Conservation (phyloP, 2,797 vertebrate genomes). For the Lutjanus campechanus region DNA sequence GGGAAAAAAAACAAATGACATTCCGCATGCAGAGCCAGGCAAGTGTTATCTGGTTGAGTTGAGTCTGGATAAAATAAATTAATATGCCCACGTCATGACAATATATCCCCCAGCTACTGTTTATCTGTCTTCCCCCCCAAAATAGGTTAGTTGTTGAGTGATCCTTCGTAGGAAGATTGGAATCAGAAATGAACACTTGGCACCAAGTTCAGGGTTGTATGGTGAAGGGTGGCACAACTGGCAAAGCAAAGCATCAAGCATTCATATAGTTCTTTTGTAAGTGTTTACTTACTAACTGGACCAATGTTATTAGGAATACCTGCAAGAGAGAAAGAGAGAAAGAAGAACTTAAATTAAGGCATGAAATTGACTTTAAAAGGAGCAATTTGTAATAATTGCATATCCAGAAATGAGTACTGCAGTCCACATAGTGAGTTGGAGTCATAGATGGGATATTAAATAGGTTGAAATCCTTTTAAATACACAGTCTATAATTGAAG, state of each 20-base stretch:
- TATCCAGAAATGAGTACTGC: too few species aligned
- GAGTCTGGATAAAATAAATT: constrained; percentile 71
- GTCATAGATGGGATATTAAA: too few species aligned
- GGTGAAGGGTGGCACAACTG: constrained; percentile 56
- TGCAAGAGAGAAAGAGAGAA: constrained; percentile 82
- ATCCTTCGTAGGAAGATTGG: constrained; percentile 33
- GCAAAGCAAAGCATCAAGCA: constrained; percentile 88
- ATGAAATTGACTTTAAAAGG: neutral
- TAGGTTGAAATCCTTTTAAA: too few species aligned
- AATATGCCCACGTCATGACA: constrained; percentile 64
- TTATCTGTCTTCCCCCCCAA: constrained; percentile 20
- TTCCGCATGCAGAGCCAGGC: constrained; percentile 69
- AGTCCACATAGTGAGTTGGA: too few species aligned
- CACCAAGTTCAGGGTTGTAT: constrained; percentile 76
- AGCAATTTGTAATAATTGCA: too few species aligned
- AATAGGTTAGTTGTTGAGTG: constrained; percentile 42
- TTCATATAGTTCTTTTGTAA: constrained; percentile 63
- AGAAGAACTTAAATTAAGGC: constrained; percentile 32
- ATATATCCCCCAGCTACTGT: constrained; percentile 47
- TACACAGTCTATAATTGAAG: too few species aligned
- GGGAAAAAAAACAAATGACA: constrained; percentile 66
- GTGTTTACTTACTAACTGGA: constrained; percentile 97
- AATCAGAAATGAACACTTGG: constrained; percentile 91
- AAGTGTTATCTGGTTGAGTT: constrained; percentile 62
- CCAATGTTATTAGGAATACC: constrained; percentile 97